Evolutionary conservation across 2,797 vertebrate species (phyloP), one percentile per base, ranked within the genome.

Genomic region (Lacerta viridis): DNA sequence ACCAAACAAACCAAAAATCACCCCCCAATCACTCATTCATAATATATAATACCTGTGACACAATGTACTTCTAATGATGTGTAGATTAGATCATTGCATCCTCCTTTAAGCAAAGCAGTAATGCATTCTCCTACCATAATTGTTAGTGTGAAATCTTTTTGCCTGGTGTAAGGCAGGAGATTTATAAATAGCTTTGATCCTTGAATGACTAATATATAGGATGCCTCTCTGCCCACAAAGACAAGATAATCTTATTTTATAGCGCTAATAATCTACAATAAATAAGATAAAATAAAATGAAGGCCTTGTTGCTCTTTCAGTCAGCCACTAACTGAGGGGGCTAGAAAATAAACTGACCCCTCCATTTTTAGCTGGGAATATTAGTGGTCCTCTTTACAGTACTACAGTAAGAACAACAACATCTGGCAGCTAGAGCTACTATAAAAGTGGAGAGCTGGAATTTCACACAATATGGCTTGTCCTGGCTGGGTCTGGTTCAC

Each of bases 401-500:
- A 43, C 23, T 17, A 46, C 39, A 17, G 41, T 17, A 68, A 82
- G 27, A 23, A 86, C 18, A 61, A 61, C 59, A 59, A 23, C 36
- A 20, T 41, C 71, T 75, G 72, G 74, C 61, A 69, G 75, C 41
- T 89, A 59, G 33, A 55, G 27, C 78, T 68, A 71, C 68, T 33
- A 15, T 79, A 66, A 50, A 75, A 81, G 43, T n/a, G 25, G 29
- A 84, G 18, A 17, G 77, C 5, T 46, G 39, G 82, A 43, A n/a
- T 79, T 59, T 88, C 66, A 79, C 29, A 72, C 18, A 79, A 36
- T 43, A 36, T 46, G 29, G 61, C 61, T 71, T 81, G 27, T 46
- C 64, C 74, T 79, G 27, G 64, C 27, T 83, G 46, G 7, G 50
- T 84, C 87, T 88, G 84, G 79, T 82, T 86, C 50, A 85, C 72